Percentiles rank a stretch among this genome's conserved stretches.
These are phyloP conservation scores for Pachypanchax playfairii DNA, from an alignment of 2,113 vertebrate genomes.

Conservation along the genomic window DNA sequence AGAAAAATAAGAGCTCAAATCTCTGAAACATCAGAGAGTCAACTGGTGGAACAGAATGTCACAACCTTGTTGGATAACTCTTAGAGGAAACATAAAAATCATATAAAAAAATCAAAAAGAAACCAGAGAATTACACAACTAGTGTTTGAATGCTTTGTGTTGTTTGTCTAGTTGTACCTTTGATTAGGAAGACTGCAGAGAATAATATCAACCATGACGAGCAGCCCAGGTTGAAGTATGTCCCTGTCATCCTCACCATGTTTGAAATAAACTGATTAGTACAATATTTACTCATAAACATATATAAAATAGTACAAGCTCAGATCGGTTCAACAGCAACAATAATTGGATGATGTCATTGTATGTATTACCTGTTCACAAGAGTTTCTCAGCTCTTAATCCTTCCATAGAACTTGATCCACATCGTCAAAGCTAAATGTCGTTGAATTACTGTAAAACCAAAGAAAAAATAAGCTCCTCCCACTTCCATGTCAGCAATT, in stretches of 20 bases:
- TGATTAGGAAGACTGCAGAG: constrained; percentile 24
- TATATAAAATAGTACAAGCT: too few species aligned
- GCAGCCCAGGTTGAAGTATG: neutral
- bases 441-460: neutral
- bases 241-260: constrained; percentile 24
- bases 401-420: neutral
- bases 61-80: constrained; percentile 18
- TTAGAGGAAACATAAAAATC: neutral
- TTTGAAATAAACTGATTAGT: neutral
- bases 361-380: constrained; percentile 34
- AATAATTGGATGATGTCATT: constrained; percentile 43
- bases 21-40: constrained; percentile 15
- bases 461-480: neutral
- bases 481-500: constrained; percentile 1
- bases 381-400: constrained; percentile 7
- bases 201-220: constrained; percentile 21
- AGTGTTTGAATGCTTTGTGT: too few species aligned
- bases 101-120: too few species aligned
- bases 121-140: too few species aligned
- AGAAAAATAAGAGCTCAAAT: constrained; percentile 6
- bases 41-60: constrained; percentile 24
- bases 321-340: too few species aligned
- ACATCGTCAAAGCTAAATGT: neutral
- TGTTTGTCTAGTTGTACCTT: constrained; percentile 42
- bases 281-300: neutral